Evolutionary conservation across 2,888 invertebrate genomes (phyloP).

Genomic region (Heliconius sara): DNA sequence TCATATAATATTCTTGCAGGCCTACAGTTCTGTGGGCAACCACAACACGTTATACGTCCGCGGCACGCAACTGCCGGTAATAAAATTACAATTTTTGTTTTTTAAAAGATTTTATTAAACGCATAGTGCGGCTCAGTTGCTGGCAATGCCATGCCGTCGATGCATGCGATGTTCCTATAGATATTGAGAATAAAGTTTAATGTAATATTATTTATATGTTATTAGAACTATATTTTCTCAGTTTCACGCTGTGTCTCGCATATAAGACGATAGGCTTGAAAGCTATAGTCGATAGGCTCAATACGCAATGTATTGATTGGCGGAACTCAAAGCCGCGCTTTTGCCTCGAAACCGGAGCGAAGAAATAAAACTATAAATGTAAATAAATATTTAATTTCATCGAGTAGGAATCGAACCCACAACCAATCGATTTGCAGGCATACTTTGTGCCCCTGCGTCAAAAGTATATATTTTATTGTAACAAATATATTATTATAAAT

Average conservation of each 20-base stretch:
- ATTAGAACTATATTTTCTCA: not conserved
- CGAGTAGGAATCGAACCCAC: too few species aligned
- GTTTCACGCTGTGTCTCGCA: not conserved
- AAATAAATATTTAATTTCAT: too few species aligned
- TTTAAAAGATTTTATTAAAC: constrained; percentile 32
- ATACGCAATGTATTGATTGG: too few species aligned
- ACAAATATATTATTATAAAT: too few species aligned
- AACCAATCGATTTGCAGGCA: too few species aligned
- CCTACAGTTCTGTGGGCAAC: constrained; percentile 35
- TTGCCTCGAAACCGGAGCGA: too few species aligned
- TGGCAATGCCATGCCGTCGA: constrained; percentile 1
- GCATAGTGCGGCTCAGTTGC: constrained; percentile 6
- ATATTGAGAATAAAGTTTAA: not conserved
- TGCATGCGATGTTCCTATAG: not conserved
- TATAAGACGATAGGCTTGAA: too few species aligned
- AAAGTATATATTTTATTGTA: too few species aligned
- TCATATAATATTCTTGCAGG: constrained; percentile 32
- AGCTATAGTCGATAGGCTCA: too few species aligned
- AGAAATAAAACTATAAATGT: too few species aligned
- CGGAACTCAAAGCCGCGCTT: too few species aligned
- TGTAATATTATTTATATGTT: not conserved
- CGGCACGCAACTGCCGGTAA: constrained; percentile 22
- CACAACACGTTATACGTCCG: constrained; percentile 36
- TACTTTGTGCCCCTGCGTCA: too few species aligned
- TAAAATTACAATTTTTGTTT: constrained; percentile 30